These are phyloP conservation scores for Caradrina kadenii DNA, from an alignment of 2,888 invertebrate species.

Conservation along the genomic window DNA sequence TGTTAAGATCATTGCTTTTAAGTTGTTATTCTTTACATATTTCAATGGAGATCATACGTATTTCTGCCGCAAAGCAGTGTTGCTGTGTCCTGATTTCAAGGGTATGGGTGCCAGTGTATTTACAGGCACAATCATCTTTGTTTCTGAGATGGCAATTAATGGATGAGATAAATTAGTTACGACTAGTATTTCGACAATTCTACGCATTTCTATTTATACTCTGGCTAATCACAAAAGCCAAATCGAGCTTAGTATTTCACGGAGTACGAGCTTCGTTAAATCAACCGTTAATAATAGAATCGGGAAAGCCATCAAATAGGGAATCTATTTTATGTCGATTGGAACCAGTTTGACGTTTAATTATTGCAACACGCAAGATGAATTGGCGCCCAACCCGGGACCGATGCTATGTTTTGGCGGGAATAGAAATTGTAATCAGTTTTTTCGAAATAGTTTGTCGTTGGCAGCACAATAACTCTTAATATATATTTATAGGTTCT, in stretches of 20 bases:
- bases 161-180: neutral
- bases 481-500: too few species aligned
- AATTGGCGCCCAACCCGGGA: constrained; percentile 60
- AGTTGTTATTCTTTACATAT: too few species aligned
- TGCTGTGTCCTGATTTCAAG: too few species aligned
- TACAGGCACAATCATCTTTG: too few species aligned
- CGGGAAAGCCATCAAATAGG: constrained; percentile 47
- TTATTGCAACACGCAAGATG: constrained; percentile 68
- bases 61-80: too few species aligned
- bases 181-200: constrained; percentile 13
- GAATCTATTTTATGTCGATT: constrained; percentile 53
- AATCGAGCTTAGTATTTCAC: constrained; percentile 40
- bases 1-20: too few species aligned
- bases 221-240: constrained; percentile 38
- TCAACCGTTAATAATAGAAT: constrained; percentile 53
- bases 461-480: neutral
- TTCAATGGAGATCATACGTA: too few species aligned
- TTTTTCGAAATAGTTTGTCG: constrained; percentile 11
- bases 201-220: constrained; percentile 33
- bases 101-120: too few species aligned
- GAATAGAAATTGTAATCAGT: constrained; percentile 10
- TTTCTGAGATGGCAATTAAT: too few species aligned
- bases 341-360: constrained; percentile 68
- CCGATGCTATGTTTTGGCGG: constrained; percentile 39
- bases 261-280: constrained; percentile 28